phyloP scores from a whole-genome alignment of 2,888 invertebrate species.

The Stenodera caucasica region DNA sequence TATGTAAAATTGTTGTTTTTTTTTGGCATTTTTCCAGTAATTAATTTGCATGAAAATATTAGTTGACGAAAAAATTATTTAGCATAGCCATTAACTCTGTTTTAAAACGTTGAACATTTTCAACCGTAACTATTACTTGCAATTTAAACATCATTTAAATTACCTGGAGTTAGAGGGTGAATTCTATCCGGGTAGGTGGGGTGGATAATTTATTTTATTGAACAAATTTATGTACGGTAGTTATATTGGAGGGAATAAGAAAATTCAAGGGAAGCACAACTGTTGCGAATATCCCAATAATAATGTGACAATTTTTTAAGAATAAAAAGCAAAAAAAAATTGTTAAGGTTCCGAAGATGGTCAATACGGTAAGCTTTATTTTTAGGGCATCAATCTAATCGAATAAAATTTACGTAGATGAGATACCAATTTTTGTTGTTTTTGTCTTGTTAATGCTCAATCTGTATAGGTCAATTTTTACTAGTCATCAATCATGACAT shows the following conservation, averaged over 20 bases:
- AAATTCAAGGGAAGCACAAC: not conserved
- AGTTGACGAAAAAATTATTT: slow-evolving; percentile 25
- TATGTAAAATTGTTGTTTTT: slow-evolving; percentile 14
- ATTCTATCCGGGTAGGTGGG: not conserved
- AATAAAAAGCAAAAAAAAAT: no score
- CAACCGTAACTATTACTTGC: slow-evolving; percentile 20
- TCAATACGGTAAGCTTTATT: no score
- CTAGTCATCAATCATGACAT: not conserved
- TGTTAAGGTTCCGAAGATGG: no score
- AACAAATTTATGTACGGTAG: not conserved
- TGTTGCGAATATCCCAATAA: not conserved
- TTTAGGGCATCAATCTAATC: no score
- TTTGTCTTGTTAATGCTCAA: no score
- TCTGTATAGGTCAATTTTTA: not conserved
- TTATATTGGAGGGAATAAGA: no score
- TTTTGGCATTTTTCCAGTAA: slow-evolving; percentile 29
- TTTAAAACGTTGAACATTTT: slow-evolving; percentile 24
- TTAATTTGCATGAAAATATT: slow-evolving; percentile 39
- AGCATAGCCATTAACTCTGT: slow-evolving; percentile 27
- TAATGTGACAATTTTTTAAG: no score
- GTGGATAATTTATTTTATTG: not conserved
- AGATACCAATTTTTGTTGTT: no score
- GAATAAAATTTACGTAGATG: no score
- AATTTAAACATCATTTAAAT: slow-evolving; percentile 28
- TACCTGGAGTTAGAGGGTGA: slow-evolving; percentile 10